Conservation (phyloP, 2,888 invertebrate genomes). For the Blastobasis adustella region DNA sequence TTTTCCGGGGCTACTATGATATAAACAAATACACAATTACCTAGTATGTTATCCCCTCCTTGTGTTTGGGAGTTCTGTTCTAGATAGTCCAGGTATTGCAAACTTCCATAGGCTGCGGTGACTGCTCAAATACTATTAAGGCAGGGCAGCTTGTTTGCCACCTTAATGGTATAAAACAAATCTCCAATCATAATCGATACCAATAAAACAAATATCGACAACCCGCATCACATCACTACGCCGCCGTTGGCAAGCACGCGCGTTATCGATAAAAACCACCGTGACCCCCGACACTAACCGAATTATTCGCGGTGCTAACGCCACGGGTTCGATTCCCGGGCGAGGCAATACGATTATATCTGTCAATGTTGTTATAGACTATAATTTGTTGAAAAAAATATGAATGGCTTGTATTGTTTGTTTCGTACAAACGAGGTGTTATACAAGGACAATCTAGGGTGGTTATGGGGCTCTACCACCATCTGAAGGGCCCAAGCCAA, state of each 20-base stretch:
- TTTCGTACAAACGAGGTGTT: no score
- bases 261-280: constrained; percentile 65
- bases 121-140: no score
- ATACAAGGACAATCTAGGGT: no score
- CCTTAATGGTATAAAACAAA: no score
- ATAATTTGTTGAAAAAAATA: no score
- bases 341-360: constrained; percentile 12
- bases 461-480: no score
- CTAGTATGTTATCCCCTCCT: neutral
- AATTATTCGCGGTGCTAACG: constrained; percentile 57
- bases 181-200: neutral
- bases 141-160: no score
- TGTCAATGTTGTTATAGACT: neutral
- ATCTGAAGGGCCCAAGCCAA: no score
- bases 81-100: no score
- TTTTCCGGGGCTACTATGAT: neutral
- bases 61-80: neutral
- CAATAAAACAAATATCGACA: constrained; percentile 11
- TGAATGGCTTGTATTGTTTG: no score
- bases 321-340: constrained; percentile 43
- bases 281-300: constrained; percentile 61
- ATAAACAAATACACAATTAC: neutral
- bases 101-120: no score
- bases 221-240: constrained; percentile 29
- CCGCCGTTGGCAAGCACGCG: constrained; percentile 66